These are phyloP conservation scores for Sebastes hopkinsi DNA, from an alignment of 2,797 vertebrate species.

Conservation along the genomic window DNA sequence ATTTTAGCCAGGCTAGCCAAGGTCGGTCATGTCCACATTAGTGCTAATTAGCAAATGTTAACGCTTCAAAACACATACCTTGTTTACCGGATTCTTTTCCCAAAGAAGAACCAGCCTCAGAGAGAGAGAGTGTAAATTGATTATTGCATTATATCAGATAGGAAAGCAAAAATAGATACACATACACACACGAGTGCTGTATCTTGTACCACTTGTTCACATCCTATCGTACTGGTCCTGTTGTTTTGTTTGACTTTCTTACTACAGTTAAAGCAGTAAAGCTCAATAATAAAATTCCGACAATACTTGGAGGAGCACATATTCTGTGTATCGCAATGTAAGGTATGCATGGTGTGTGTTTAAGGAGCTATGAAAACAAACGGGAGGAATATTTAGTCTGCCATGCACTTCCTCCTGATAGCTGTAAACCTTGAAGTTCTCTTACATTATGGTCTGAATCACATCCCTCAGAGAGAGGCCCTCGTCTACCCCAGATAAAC, in stretches of 20 bases:
- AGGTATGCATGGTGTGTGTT: constrained; percentile 39
- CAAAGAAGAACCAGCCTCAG: not conserved
- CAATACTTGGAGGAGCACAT: not conserved
- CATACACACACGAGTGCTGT: not conserved
- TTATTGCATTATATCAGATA: not conserved
- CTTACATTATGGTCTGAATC: constrained; percentile 52
- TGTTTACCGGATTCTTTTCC: not conserved
- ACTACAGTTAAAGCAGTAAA: not conserved
- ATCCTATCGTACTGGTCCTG: not conserved
- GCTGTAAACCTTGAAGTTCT: constrained; percentile 69
- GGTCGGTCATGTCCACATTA: not conserved
- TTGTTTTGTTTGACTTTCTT: not conserved
- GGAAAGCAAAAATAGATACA: too few species aligned
- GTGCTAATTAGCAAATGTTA: not conserved
- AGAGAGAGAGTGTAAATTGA: not conserved
- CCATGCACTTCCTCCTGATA: constrained; percentile 60
- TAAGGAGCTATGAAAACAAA: constrained; percentile 61
- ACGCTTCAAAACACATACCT: not conserved
- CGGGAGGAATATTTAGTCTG: constrained; percentile 72
- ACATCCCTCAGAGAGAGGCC: constrained; percentile 52
- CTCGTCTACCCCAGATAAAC: constrained; percentile 67
- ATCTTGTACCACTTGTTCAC: not conserved
- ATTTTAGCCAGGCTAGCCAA: not conserved
- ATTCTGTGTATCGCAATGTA: constrained; percentile 10
- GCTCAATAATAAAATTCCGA: not conserved